Percentiles rank a stretch among this genome's conserved stretches.
These are phyloP conservation scores for Cebidichthys violaceus DNA, from an alignment of 2,113 vertebrate species.

Conservation along the genomic window DNA sequence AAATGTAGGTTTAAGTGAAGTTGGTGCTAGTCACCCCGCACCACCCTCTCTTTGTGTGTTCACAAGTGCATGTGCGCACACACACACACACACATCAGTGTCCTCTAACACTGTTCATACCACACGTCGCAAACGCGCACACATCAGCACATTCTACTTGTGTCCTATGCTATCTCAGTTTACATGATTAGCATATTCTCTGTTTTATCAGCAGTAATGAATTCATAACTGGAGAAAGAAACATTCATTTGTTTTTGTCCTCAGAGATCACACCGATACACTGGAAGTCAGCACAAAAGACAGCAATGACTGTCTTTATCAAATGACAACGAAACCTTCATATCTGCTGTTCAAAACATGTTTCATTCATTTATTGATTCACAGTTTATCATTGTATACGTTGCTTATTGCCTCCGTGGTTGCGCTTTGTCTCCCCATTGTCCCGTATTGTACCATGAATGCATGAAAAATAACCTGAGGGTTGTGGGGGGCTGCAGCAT, in stretches of 20 bases:
- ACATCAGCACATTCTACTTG: not conserved
- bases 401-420: not conserved
- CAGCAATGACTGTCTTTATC: conserved; percentile 28
- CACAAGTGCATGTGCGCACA: not conserved
- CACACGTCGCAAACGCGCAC: not conserved
- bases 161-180: conserved; percentile 28
- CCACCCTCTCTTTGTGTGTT: not conserved
- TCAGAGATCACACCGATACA: conserved; percentile 42
- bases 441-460: not conserved
- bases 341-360: conserved; percentile 6
- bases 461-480: not conserved
- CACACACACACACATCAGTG: conserved; percentile 6
- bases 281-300: conserved; percentile 34
- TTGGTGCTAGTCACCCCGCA: not conserved
- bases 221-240: conserved; percentile 51
- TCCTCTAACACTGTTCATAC: not conserved
- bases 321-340: conserved; percentile 23
- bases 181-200: conserved; percentile 50
- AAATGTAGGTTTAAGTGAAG: conserved; percentile 47
- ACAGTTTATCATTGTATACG: not conserved
- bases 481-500: not conserved
- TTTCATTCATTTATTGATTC: conserved; percentile 44
- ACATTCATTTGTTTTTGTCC: conserved; percentile 46
- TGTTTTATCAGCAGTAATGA: conserved; percentile 51
- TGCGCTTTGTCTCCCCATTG: not conserved